phyloP scores from a whole-genome alignment of 2,797 vertebrate genomes.

The Scarus forsteni region DNA sequence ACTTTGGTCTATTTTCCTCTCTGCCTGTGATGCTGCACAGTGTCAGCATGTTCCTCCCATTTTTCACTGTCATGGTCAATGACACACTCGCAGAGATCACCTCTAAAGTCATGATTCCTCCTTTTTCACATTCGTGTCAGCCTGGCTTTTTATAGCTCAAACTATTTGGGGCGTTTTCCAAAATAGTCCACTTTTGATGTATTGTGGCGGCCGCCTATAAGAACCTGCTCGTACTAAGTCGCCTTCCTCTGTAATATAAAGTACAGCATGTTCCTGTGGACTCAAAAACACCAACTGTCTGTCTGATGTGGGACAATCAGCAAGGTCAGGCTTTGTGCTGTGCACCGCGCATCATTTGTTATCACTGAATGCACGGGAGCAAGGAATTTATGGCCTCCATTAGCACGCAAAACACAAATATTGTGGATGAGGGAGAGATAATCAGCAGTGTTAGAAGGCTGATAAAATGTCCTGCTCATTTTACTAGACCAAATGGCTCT shows the following conservation, averaged over 20 bases:
- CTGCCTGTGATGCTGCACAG: background rate
- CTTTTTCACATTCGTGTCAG: slow-evolving; percentile 7
- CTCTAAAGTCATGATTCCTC: slow-evolving; percentile 12
- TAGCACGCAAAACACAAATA: slow-evolving; percentile 18
- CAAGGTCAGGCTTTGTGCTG: slow-evolving; percentile 48
- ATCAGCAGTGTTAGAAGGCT: background rate
- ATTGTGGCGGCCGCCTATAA: slow-evolving; percentile 10
- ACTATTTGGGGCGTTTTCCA: slow-evolving; percentile 48
- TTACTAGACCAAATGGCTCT: background rate
- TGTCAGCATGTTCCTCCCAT: slow-evolving; percentile 5
- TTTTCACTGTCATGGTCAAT: slow-evolving; percentile 9
- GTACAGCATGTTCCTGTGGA: slow-evolving; percentile 55
- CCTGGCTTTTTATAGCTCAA: slow-evolving; percentile 50
- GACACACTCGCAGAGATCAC: slow-evolving; percentile 2
- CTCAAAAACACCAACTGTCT: slow-evolving; percentile 44
- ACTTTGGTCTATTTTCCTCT: slow-evolving; percentile 22
- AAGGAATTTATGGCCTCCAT: slow-evolving; percentile 26
- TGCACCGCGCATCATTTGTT: background rate
- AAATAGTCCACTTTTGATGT: slow-evolving; percentile 39
- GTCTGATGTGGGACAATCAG: slow-evolving; percentile 58
- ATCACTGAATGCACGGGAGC: slow-evolving; percentile 9
- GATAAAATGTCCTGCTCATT: slow-evolving; percentile 5
- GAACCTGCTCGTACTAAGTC: slow-evolving; percentile 4
- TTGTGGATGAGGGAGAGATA: background rate
- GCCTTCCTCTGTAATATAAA: slow-evolving; percentile 35